phyloP scores from a whole-genome alignment of 2,888 invertebrate genomes.

The Ochlodes sylvanus region DNA sequence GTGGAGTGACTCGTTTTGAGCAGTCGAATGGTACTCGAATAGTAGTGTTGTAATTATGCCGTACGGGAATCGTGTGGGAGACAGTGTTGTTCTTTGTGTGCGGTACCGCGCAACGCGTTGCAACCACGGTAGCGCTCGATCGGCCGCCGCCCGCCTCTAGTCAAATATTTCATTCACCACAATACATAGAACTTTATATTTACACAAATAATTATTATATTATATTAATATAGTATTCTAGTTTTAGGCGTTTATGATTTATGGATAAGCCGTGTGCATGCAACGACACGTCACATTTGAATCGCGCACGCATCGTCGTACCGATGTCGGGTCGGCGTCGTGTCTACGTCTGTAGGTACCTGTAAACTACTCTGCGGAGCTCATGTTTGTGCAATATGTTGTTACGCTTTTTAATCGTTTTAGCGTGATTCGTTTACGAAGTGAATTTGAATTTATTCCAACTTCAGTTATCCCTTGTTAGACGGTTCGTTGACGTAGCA shows the following conservation, averaged over 20 bases:
- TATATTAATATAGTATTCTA: slow-evolving; percentile 85
- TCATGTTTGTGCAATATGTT: slow-evolving; percentile 79
- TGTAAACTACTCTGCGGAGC: slow-evolving; percentile 64
- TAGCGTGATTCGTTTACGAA: slow-evolving; percentile 54
- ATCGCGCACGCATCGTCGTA: slow-evolving; percentile 37
- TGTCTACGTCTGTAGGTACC: slow-evolving; percentile 54
- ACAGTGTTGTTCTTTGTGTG: slow-evolving; percentile 43
- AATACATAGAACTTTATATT: slow-evolving; percentile 85
- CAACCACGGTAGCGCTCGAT: slow-evolving; percentile 50
- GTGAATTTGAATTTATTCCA: slow-evolving; percentile 21
- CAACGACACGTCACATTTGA: slow-evolving; percentile 26
- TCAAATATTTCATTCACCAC: slow-evolving; percentile 83
- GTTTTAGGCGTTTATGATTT: slow-evolving; percentile 83
- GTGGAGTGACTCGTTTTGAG: slow-evolving; percentile 26
- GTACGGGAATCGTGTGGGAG: slow-evolving; percentile 23
- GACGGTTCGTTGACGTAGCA: slow-evolving; percentile 64
- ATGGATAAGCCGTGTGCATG: slow-evolving; percentile 66
- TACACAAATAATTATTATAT: slow-evolving; percentile 85
- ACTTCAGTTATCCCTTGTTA: slow-evolving; percentile 58
- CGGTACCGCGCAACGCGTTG: slow-evolving; percentile 35
- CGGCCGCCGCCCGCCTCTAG: slow-evolving; percentile 78
- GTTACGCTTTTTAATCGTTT: slow-evolving; percentile 79
- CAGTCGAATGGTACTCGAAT: slow-evolving; percentile 10
- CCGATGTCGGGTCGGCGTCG: slow-evolving; percentile 48
- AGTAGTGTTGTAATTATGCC: slow-evolving; percentile 27